Percentiles rank a stretch among this genome's conserved stretches.
These are phyloP conservation scores for Neocloeon triangulifer DNA, from an alignment of 1,140 invertebrate species.

Conservation along the genomic window DNA sequence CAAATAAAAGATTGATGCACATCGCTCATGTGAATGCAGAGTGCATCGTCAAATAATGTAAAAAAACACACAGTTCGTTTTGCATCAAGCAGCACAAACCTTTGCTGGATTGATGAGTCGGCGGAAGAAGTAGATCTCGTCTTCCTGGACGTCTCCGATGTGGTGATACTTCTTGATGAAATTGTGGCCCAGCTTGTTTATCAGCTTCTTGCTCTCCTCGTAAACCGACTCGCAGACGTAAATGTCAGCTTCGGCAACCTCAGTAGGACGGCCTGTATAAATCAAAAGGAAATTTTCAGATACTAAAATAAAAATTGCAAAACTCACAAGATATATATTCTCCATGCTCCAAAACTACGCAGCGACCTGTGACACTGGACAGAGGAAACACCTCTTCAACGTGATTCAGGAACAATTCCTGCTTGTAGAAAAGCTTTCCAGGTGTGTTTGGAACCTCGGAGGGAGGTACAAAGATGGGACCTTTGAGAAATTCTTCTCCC, in stretches of 20 bases:
- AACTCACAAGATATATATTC: conserved; percentile 74
- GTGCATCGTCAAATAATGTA: background rate
- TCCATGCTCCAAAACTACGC: conserved; percentile 69
- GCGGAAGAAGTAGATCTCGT: conserved; percentile 82
- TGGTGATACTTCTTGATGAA: conserved; percentile 67
- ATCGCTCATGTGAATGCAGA: background rate
- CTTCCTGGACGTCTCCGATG: conserved; percentile 58
- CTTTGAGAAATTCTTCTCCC: conserved; percentile 74
- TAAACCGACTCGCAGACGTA: conserved; percentile 88
- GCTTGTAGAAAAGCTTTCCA: conserved; percentile 70
- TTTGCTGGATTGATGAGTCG: conserved; percentile 48
- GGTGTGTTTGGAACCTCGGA: conserved; percentile 57
- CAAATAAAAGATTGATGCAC: background rate
- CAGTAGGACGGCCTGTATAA: conserved; percentile 62
- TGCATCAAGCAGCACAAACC: conserved; percentile 30
- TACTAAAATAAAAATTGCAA: conserved; percentile 2
- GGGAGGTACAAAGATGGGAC: conserved; percentile 78
- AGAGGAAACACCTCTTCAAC: conserved; percentile 81
- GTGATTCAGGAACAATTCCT: conserved; percentile 81
- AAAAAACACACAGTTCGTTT: background rate
- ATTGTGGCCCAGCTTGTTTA: conserved; percentile 44
- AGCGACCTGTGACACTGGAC: conserved; percentile 74
- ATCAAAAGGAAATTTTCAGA: conserved; percentile 8
- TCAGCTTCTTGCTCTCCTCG: conserved; percentile 63
- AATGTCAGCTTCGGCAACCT: conserved; percentile 79